These are phyloP conservation scores for Rhyacophila evoluta DNA, from an alignment of 2,888 invertebrate species.

Conservation along the genomic window DNA sequence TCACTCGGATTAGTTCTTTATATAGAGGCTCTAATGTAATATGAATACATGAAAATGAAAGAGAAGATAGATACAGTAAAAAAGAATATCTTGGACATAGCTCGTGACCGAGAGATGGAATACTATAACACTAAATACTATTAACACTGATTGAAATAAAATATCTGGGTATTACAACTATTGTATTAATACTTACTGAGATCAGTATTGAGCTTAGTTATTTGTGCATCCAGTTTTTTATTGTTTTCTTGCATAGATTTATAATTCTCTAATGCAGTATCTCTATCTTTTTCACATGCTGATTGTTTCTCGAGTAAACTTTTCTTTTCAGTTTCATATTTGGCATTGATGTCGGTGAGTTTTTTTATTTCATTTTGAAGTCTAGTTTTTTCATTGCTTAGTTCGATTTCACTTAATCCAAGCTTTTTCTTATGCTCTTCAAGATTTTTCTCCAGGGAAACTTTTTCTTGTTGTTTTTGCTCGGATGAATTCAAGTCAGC, in stretches of 20 bases:
- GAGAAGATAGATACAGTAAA: too few relatives aligned
- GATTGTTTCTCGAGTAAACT: constrained; percentile 64
- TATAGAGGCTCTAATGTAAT: too few relatives aligned
- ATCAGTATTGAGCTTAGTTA: constrained; percentile 71
- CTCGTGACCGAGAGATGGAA: too few relatives aligned
- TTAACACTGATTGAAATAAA: too few relatives aligned
- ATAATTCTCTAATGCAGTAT: constrained; percentile 62
- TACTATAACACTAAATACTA: too few relatives aligned
- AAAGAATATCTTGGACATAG: too few relatives aligned
- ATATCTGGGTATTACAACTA: too few relatives aligned
- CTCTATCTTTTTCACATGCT: constrained; percentile 62
- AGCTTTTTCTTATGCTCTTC: constrained; percentile 70
- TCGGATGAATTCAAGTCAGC: constrained; percentile 67
- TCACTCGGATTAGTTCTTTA: too few relatives aligned
- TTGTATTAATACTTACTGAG: constrained; percentile 70
- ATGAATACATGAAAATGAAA: too few relatives aligned
- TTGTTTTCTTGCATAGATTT: constrained; percentile 76
- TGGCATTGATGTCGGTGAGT: constrained; percentile 67
- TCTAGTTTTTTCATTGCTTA: constrained; percentile 68
- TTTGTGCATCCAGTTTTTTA: constrained; percentile 72
- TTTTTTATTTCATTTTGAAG: constrained; percentile 68
- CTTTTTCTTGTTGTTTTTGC: constrained; percentile 66
- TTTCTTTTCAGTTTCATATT: constrained; percentile 66
- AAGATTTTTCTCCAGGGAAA: constrained; percentile 67
- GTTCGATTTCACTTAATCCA: constrained; percentile 66